phyloP scores from a whole-genome alignment of 2,888 invertebrate species.

The Nomada fabriciana region DNA sequence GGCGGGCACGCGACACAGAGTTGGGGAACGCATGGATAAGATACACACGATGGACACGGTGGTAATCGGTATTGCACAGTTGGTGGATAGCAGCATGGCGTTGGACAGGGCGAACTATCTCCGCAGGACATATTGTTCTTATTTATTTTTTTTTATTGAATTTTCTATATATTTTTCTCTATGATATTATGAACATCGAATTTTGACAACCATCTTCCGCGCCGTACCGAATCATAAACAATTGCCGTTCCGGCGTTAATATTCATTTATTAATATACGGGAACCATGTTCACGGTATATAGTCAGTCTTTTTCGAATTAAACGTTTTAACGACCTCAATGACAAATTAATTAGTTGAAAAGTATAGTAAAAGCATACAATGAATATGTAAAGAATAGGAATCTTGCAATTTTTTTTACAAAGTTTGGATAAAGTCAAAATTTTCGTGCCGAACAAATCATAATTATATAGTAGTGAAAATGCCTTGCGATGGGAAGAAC shows the following conservation, averaged over 20 bases:
- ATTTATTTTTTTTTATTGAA: conserved; percentile 6
- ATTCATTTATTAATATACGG: conserved; percentile 27
- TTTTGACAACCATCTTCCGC: conserved; percentile 29
- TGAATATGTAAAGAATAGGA: conserved; percentile 38
- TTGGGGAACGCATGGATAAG: conserved; percentile 64
- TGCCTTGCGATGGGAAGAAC: conserved; percentile 82
- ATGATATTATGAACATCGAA: conserved; percentile 21
- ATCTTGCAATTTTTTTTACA: not conserved
- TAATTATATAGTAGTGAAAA: conserved; percentile 55
- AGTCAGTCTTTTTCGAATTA: conserved; percentile 14
- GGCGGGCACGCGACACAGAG: conserved; percentile 69
- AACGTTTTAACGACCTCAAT: conserved; percentile 9
- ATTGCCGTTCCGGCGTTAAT: conserved; percentile 14
- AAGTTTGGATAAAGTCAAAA: conserved; percentile 33
- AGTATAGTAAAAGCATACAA: conserved; percentile 14
- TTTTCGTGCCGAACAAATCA: conserved; percentile 22
- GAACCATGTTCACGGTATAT: conserved; percentile 34
- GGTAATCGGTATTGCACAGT: conserved; percentile 72
- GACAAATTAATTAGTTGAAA: conserved; percentile 41
- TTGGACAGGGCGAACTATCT: conserved; percentile 44
- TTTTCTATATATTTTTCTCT: conserved; percentile 30
- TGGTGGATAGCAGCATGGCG: conserved; percentile 81
- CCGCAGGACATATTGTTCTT: conserved; percentile 62
- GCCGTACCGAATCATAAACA: conserved; percentile 9
- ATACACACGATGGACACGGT: conserved; percentile 71